phyloP scores from a whole-genome alignment of 1,140 invertebrate genomes.

The Phthorimaea operculella region DNA sequence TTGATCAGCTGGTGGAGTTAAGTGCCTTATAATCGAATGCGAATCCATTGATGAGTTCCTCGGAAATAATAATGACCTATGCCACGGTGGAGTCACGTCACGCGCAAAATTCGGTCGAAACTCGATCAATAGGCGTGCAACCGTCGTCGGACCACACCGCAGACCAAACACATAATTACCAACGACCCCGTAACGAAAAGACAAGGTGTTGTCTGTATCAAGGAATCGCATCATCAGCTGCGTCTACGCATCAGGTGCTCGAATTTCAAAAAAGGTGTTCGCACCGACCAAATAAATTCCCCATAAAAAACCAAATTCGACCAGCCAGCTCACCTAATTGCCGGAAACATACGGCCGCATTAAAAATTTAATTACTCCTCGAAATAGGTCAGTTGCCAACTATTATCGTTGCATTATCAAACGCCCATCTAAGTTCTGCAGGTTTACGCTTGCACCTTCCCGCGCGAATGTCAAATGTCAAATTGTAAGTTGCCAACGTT shows the following conservation, averaged over 20 bases:
- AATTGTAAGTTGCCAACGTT: slow-evolving; percentile 36
- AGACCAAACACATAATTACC: slow-evolving; percentile 42
- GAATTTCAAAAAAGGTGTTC: slow-evolving; percentile 59
- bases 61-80: no score
- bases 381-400: slow-evolving; percentile 41
- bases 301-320: slow-evolving; percentile 34
- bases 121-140: slow-evolving; percentile 18
- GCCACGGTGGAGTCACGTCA: no score
- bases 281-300: slow-evolving; percentile 31
- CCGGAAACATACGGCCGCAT: slow-evolving; percentile 50
- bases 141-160: slow-evolving; percentile 13
- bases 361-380: slow-evolving; percentile 43
- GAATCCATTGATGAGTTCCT: no score
- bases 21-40: no score
- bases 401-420: slow-evolving; percentile 52
- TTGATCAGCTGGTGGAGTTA: no score
- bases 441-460: slow-evolving; percentile 24
- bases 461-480: slow-evolving; percentile 46
- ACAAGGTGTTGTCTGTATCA: slow-evolving; percentile 41
- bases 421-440: slow-evolving; percentile 23
- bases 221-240: slow-evolving; percentile 41
- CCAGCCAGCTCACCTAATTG: slow-evolving; percentile 43
- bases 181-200: slow-evolving; percentile 56
- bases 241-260: slow-evolving; percentile 48
- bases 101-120: background rate